Evolutionary conservation across 2,888 invertebrate species (phyloP).

Genomic region (Rotaria sp.): DNA sequence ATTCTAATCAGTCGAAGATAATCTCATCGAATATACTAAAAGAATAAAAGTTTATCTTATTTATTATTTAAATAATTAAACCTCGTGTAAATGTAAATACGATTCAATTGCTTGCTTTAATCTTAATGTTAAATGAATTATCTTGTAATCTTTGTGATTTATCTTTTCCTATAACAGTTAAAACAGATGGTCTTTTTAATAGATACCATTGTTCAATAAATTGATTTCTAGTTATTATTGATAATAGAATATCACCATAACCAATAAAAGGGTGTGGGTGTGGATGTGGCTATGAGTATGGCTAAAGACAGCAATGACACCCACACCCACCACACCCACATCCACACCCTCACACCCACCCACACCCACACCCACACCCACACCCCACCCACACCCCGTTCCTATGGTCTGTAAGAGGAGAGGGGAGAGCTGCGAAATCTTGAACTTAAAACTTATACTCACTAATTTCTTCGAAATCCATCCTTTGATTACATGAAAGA

Average conservation of each 20-base stretch:
- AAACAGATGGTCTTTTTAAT: neutral
- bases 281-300: too few species aligned
- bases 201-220: constrained; percentile 72
- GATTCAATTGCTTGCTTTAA: constrained; percentile 74
- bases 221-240: constrained; percentile 73
- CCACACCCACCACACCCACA: too few species aligned
- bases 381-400: too few species aligned
- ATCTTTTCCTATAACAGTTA: neutral
- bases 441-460: too few species aligned
- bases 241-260: constrained; percentile 74
- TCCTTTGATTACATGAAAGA: too few species aligned
- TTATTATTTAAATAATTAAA: neutral
- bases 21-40: constrained; percentile 68
- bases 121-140: constrained; percentile 65
- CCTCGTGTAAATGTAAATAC: constrained; percentile 68
- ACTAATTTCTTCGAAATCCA: too few species aligned
- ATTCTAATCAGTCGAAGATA: constrained; percentile 74
- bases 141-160: constrained; percentile 43
- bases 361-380: too few species aligned
- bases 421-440: too few species aligned
- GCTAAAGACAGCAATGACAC: too few species aligned
- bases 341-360: too few species aligned
- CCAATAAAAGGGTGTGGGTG: too few species aligned
- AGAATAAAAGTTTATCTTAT: neutral
- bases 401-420: too few species aligned